phyloP scores from a whole-genome alignment of 2,888 invertebrate genomes.

The Heliconius ismenius region DNA sequence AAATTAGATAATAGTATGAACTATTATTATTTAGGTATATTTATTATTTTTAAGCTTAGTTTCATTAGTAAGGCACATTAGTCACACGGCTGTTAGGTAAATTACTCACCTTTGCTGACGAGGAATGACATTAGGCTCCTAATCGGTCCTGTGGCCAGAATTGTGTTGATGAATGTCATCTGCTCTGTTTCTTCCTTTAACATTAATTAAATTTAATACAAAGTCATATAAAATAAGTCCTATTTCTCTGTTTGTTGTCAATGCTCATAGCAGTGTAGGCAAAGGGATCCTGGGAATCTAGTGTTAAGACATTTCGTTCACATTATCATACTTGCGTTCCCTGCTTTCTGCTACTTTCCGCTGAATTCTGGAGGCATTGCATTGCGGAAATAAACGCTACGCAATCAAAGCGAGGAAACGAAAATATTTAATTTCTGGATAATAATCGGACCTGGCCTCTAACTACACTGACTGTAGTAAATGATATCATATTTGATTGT shows the following conservation, averaged over 20 bases:
- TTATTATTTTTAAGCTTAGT: not conserved
- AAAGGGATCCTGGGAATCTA: no score
- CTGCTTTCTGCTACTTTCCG: no score
- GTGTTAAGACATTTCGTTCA: no score
- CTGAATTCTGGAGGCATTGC: no score
- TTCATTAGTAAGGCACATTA: constrained; percentile 24
- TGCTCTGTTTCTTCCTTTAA: constrained; percentile 86
- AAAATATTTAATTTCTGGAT: no score
- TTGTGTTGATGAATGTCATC: constrained; percentile 85
- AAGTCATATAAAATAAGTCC: not conserved
- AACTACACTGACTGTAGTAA: not conserved
- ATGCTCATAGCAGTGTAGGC: no score
- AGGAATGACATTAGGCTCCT: constrained; percentile 85
- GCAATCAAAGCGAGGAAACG: no score
- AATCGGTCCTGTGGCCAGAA: constrained; percentile 88
- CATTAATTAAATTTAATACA: not conserved
- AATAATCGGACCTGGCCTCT: no score
- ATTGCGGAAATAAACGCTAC: no score
- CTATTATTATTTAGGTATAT: no score
- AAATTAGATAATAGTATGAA: not conserved
- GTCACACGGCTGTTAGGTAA: constrained; percentile 5
- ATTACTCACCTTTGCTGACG: constrained; percentile 78
- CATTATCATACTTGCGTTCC: no score
- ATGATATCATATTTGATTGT: not conserved
- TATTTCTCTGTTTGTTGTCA: no score